phyloP scores from a whole-genome alignment of 2,888 invertebrate species.

The Branchellion lobata region DNA sequence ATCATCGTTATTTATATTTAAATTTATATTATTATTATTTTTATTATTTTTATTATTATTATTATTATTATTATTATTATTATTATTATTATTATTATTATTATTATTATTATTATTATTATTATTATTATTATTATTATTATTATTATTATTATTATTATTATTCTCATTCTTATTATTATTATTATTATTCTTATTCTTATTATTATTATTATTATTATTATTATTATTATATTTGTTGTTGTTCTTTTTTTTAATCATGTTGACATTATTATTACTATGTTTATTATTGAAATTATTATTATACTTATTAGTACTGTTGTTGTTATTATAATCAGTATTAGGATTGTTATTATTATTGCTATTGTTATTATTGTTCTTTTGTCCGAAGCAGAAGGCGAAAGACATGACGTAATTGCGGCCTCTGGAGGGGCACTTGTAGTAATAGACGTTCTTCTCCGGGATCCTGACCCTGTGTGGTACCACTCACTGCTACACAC shows the following conservation, averaged over 20 bases:
- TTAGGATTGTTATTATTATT: no score
- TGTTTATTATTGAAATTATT: no score
- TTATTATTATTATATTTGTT: not conserved
- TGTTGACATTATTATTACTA: no score
- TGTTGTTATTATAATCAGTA: no score
- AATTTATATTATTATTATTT: no score
- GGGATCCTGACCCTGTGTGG: not conserved
- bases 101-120: not conserved
- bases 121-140: not conserved
- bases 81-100: not conserved
- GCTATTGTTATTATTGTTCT: no score
- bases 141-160: not conserved
- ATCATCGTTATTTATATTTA: no score
- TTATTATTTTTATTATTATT: no score
- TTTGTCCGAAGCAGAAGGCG: not conserved
- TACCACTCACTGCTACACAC: not conserved
- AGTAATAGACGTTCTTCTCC: not conserved
- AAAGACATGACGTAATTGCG: conserved; percentile 2
- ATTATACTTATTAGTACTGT: no score
- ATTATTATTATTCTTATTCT: not conserved
- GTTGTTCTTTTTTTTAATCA: no score
- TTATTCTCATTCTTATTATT: not conserved
- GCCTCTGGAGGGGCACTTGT: not conserved
- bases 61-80: no score
- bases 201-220: not conserved